Evolutionary conservation across 2,888 invertebrate species (phyloP), one percentile per base, ranked within the genome.

Genomic region (Synanthedon myopaeformis): DNA sequence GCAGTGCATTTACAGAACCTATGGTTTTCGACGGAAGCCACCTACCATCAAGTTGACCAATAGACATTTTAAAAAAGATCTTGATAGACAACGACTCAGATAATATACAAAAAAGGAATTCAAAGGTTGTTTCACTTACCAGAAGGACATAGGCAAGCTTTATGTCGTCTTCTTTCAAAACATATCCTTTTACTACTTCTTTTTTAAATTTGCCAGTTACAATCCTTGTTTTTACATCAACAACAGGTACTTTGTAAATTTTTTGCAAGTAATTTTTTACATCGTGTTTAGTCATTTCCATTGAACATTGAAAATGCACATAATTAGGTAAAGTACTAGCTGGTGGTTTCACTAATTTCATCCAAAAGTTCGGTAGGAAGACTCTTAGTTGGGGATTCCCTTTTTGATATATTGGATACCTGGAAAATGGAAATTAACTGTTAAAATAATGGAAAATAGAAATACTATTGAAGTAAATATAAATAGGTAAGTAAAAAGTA

Each of bases 361-460:
- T 92, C 96, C 97, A 99, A 82, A 99, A 99, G 76, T 98, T 96
- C 0, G 99, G 98, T 41, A 99, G 83, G 78, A 96, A 97, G 10
- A 98, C 90, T 56, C 98, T 88, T 41, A 96, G 82, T 72, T 98
- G 98, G n/a, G 99, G 98, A 76, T 96, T 95, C 12, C 98, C 98
- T 74, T 90, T 91, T 79, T 94, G 94, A 79, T 95, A 98, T 42
- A 97, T 70, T 1, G 97, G 98, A 85, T 98, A 98, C 92, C 95
- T 94, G 65, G 23, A 35, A 49, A 51, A 54, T 42, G 52, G 13
- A 14, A 54, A 49, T 42, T 45, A 45, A 12, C 14, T 49, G 23
- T 28, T 10, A 13, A 35, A 23, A 5, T 23, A 23, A 23, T 23
- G 23, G 23, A 23, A 23, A 8, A 35, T 10, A 35, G 35, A 35